Conservation (phyloP, 2,113 vertebrate species). For the Petaurus breviceps region DNA sequence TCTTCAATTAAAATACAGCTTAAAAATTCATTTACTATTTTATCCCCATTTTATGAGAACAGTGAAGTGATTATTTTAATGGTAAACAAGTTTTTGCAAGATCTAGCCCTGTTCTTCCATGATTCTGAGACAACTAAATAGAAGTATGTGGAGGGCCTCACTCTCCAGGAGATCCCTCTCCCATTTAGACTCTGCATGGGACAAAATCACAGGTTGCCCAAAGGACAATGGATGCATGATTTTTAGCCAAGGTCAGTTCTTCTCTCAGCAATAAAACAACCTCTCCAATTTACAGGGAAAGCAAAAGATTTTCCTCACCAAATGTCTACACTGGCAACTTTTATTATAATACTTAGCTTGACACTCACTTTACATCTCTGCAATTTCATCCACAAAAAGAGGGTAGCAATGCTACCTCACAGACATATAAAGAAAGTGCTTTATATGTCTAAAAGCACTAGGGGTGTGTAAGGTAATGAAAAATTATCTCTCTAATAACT, state of each 20-base stretch:
- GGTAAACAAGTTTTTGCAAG: not conserved
- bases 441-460: not conserved
- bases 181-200: not conserved
- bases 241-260: not conserved
- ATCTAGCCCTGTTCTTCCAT: not conserved
- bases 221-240: not conserved
- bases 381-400: not conserved
- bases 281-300: not conserved
- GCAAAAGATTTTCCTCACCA: not conserved
- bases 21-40: not conserved
- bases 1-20: not conserved
- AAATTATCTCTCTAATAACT: not conserved
- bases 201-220: not conserved
- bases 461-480: not conserved
- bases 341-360: not conserved
- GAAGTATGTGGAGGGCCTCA: not conserved
- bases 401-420: not conserved
- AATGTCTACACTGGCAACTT: not conserved
- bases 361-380: not conserved
- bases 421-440: not conserved
- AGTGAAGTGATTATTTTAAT: slow-evolving; percentile 9
- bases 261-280: not conserved
- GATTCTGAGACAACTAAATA: slow-evolving; percentile 25
- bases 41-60: not conserved
- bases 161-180: not conserved